Evolutionary conservation across 2,113 vertebrate genomes (phyloP), one percentile per base, ranked within the genome.

Genomic region (Sarotherodon lohbergeri): DNA sequence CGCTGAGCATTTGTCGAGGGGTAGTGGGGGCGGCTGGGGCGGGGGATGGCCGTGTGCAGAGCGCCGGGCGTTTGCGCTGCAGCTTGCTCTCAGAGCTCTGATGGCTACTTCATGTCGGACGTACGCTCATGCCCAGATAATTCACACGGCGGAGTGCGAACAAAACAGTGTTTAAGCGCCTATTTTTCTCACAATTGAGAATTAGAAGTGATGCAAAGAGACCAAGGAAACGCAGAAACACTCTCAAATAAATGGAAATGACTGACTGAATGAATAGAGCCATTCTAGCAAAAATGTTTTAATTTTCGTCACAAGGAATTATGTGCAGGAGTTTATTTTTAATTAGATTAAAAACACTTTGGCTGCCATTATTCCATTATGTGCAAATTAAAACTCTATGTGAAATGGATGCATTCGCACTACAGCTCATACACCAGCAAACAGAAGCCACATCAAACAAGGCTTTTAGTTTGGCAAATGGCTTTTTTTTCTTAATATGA

Each of bases 1-100:
- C 96, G 96, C 95, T 92, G 92, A 96, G 95, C 95, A 94, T 96
- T 96, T 95, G 95, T 94, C 95, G 94, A 95, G 95, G 94, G 96
- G 94, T 85, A 87, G 90, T 66, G 83, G 87, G 83, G 87, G 90
- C 8, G 83, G 89, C 19, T 7, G 87, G 10, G 81, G 84, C 2
- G 34, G 55, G 17, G 52, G 48, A 2, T 43, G 48, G 34, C 24
- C 54, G 11, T 41, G 13, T 14, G 59, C 1, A 24, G 54, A 41
- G 17, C 32, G 46, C 36, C 14, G 14, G 54, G 48, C 29, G 79
- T 34, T 78, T 59, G 88, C 24, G 46, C 13, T 24, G 22, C 81
- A 81, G 86, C 86, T 54, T 63, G 82, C 68, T 89, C 87, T 91
- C 80, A 63, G 71, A 79, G 50, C 71, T 84, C 71, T 85, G 73